These are phyloP conservation scores for Petrophora chlorosata DNA, from an alignment of 2,888 invertebrate species.

Conservation along the genomic window DNA sequence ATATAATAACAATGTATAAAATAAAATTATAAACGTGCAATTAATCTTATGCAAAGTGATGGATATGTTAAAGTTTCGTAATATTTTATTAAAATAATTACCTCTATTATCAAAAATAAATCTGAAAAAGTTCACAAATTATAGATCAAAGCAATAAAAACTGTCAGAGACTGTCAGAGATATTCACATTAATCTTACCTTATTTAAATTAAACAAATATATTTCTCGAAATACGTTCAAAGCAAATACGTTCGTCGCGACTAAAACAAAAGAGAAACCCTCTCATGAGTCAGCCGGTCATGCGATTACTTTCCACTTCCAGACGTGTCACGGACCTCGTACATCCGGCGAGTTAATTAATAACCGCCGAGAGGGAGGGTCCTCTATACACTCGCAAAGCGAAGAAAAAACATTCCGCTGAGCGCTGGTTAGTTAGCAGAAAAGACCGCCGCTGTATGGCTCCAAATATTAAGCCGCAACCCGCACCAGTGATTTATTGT, in stretches of 20 bases:
- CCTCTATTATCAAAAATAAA: no score
- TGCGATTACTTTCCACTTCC: conserved; percentile 59
- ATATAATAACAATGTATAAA: background rate
- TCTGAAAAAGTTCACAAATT: no score
- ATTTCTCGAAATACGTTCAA: no score
- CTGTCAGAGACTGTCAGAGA: no score
- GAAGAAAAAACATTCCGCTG: conserved; percentile 67
- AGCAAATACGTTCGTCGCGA: background rate
- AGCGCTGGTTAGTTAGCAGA: conserved; percentile 71
- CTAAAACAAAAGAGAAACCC: conserved; percentile 6
- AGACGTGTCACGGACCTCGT: conserved; percentile 55
- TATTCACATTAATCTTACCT: no score
- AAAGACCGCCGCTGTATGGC: conserved; percentile 63
- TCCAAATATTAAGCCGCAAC: conserved; percentile 77
- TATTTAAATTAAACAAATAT: no score
- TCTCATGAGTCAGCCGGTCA: conserved; percentile 39
- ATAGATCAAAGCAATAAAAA: no score
- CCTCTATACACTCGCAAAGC: conserved; percentile 43
- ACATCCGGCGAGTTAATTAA: conserved; percentile 69
- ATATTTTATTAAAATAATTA: no score
- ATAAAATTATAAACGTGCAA: background rate
- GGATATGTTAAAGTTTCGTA: background rate
- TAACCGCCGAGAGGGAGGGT: conserved; percentile 58
- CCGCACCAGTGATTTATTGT: conserved; percentile 76
- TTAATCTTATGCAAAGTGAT: background rate